These are phyloP conservation scores for Otus sunia DNA, from an alignment of 2,113 vertebrate genomes.

Conservation along the genomic window DNA sequence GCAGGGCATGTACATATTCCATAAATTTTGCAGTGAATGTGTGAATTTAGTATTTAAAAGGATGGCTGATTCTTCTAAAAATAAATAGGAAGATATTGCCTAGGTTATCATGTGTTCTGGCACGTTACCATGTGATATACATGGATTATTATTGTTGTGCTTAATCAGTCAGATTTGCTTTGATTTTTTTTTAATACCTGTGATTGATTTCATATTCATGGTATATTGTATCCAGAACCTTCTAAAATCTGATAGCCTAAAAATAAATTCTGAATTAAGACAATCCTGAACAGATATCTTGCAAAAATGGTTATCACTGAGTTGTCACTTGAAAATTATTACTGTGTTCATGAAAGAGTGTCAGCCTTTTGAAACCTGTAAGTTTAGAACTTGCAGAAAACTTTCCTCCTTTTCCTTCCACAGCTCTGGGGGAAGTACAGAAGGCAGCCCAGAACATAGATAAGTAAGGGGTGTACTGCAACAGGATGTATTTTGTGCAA, in stretches of 20 bases:
- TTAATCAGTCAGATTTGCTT: background rate
- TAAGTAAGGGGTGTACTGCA: background rate
- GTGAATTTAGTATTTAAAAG: background rate
- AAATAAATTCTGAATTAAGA: background rate
- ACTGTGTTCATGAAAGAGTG: background rate
- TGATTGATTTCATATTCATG: background rate
- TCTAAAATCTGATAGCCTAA: background rate
- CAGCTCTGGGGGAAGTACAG: background rate
- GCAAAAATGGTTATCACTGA: background rate
- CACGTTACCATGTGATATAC: background rate
- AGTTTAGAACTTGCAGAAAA: background rate
- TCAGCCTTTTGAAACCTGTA: background rate
- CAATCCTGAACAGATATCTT: accelerated
- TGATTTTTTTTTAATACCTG: background rate
- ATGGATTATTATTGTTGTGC: background rate
- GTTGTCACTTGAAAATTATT: background rate
- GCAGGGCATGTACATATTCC: background rate
- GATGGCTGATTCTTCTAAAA: background rate
- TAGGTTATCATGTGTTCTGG: background rate
- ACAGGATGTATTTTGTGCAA: background rate
- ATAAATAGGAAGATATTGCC: background rate
- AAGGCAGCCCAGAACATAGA: background rate
- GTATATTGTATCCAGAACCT: background rate
- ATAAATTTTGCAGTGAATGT: background rate
- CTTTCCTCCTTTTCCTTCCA: background rate